Evolutionary conservation across 2,113 vertebrate species (phyloP).

Genomic region (Ursus arctos): DNA sequence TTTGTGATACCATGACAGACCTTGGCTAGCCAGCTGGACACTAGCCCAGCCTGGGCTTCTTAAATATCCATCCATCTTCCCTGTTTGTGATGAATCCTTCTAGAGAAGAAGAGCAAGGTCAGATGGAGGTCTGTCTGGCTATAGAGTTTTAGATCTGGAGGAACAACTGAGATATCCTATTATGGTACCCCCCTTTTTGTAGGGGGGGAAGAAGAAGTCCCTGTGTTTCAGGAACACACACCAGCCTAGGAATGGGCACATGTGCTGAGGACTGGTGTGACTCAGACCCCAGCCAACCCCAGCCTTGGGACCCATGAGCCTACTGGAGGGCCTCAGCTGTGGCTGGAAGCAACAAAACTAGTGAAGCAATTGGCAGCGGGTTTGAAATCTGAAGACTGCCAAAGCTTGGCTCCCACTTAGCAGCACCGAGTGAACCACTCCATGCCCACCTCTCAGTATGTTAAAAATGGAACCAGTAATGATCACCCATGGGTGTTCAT

Average conservation of each 20-base stretch:
- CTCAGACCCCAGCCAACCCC: background rate
- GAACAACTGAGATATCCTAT: background rate
- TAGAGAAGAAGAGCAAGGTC: background rate
- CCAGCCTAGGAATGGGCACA: background rate
- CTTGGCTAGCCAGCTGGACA: background rate
- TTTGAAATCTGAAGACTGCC: background rate
- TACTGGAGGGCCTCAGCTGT: background rate
- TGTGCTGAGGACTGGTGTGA: too few relatives aligned
- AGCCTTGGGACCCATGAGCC: background rate
- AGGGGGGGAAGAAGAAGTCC: background rate
- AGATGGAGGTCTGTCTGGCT: background rate
- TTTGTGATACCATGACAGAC: too few relatives aligned
- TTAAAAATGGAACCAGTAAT: constrained; percentile 5
- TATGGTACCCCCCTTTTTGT: background rate
- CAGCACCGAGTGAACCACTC: fast-evolving
- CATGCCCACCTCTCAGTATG: background rate
- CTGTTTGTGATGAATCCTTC: background rate
- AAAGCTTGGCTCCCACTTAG: background rate
- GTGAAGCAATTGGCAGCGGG: background rate
- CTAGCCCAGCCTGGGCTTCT: background rate
- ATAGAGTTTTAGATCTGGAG: background rate
- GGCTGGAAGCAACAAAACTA: background rate
- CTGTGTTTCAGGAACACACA: background rate
- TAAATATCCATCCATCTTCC: background rate
- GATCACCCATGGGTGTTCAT: background rate